phyloP scores from a whole-genome alignment of 2,113 vertebrate species.

The Sitta europaea region DNA sequence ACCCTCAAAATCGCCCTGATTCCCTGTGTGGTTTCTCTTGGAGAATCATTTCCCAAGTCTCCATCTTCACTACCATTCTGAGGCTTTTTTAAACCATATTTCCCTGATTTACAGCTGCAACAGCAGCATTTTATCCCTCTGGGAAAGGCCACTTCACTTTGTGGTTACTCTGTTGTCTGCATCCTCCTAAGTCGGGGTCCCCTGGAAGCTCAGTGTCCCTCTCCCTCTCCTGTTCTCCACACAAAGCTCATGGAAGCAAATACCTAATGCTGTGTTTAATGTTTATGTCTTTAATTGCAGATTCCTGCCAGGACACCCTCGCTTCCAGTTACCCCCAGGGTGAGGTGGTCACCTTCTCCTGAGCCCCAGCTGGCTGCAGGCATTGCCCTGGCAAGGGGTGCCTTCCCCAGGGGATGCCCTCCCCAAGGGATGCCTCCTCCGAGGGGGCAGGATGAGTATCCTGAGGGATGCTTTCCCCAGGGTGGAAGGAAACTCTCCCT shows the following conservation, averaged over 20 bases:
- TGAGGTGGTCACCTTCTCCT: constrained; percentile 76
- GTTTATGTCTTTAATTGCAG: constrained; percentile 70
- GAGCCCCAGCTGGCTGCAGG: constrained; percentile 57
- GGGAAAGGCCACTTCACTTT: neutral
- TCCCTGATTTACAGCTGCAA: neutral
- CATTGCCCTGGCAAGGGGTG: neutral
- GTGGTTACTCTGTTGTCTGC: neutral
- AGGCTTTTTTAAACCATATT: neutral
- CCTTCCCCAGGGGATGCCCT: neutral
- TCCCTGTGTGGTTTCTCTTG: fast-evolving
- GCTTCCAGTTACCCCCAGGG: constrained; percentile 73
- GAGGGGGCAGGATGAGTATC: too few relatives aligned
- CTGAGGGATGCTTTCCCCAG: neutral
- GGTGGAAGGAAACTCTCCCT: too few relatives aligned
- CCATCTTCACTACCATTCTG: neutral
- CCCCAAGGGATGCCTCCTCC: neutral
- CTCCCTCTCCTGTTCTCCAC: neutral
- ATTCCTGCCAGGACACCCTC: constrained; percentile 73
- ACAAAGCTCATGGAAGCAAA: neutral
- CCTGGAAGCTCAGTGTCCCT: neutral
- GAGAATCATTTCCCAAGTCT: neutral
- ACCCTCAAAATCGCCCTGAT: neutral
- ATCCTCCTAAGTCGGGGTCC: fast-evolving
- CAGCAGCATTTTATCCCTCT: neutral
- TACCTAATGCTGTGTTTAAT: constrained; percentile 5